phyloP scores from a whole-genome alignment of 2,113 vertebrate genomes.

The Macaca mulatta region DNA sequence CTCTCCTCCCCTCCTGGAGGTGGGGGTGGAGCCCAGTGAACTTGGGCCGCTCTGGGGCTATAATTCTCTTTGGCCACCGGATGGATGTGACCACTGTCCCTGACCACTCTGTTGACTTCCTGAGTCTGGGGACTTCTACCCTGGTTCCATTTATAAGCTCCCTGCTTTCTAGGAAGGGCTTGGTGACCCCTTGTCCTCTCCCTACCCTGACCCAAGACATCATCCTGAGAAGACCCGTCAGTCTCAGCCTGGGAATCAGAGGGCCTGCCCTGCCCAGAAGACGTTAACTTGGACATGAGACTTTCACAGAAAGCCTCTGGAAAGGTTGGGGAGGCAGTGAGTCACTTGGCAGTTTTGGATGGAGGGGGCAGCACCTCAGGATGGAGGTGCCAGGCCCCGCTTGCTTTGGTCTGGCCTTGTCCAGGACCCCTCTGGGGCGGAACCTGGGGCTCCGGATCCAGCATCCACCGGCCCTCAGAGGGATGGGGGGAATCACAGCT shows the following conservation, averaged over 20 bases:
- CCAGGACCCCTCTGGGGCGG: slow-evolving; percentile 33
- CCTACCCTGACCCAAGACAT: slow-evolving; percentile 9
- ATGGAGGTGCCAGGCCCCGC: slow-evolving; percentile 2
- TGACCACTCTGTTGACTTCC: slow-evolving; percentile 34
- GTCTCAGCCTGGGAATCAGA: neutral
- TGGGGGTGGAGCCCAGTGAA: neutral
- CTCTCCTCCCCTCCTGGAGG: neutral
- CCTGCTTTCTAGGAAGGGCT: neutral
- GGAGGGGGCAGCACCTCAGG: neutral
- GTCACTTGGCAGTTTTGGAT: slow-evolving; percentile 66
- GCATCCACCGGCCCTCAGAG: slow-evolving; percentile 27
- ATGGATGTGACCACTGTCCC: neutral
- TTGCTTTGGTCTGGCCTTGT: slow-evolving; percentile 72
- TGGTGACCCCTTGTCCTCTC: neutral
- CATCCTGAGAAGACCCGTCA: neutral
- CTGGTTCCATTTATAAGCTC: slow-evolving; percentile 6
- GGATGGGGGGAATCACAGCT: slow-evolving; percentile 83
- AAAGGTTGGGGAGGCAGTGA: slow-evolving; percentile 52
- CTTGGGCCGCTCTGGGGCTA: neutral
- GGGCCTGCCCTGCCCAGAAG: neutral
- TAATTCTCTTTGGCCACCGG: neutral
- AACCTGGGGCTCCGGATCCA: slow-evolving; percentile 47
- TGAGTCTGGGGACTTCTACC: slow-evolving; percentile 36
- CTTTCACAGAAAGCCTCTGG: slow-evolving; percentile 78
- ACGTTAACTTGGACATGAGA: neutral